These are phyloP conservation scores for Sinocyclocheilus anshuiensis DNA, from an alignment of 2,113 vertebrate species.

Conservation along the genomic window DNA sequence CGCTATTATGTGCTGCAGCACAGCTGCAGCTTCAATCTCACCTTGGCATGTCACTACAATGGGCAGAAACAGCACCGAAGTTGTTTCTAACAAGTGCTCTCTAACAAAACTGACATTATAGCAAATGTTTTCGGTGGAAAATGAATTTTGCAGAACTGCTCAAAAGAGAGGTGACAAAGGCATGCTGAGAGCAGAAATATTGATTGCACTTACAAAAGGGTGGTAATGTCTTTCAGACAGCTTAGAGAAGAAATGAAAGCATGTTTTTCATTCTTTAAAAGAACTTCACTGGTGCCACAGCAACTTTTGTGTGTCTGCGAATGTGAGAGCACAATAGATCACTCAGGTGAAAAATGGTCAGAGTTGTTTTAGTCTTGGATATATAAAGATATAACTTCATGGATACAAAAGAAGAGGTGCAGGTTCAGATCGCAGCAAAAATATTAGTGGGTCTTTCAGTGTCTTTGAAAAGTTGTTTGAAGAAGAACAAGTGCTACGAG, in stretches of 20 bases:
- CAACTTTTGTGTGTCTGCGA: neutral
- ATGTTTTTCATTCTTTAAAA: neutral
- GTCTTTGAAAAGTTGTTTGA: neutral
- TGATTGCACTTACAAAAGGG: conserved; percentile 31
- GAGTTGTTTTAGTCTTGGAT: neutral
- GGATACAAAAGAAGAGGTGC: neutral
- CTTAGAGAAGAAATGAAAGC: neutral
- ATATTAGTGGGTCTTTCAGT: neutral
- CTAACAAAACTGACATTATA: conserved; percentile 1
- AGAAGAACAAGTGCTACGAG: neutral
- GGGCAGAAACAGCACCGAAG: neutral
- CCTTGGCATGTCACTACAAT: conserved; percentile 22
- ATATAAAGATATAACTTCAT: neutral
- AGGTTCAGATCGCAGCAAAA: neutral
- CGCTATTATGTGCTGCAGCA: neutral
- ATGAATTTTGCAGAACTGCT: neutral
- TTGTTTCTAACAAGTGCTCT: neutral
- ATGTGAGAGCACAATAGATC: conserved; percentile 9
- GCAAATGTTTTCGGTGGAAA: neutral
- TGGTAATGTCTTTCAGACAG: conserved; percentile 5
- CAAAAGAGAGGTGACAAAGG: conserved; percentile 16
- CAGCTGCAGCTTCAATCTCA: conserved; percentile 28
- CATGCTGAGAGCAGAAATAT: conserved; percentile 39
- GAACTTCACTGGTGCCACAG: neutral
- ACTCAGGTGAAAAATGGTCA: neutral